Evolutionary conservation across 2,888 invertebrate species (phyloP).

Genomic region (Drepana falcataria): DNA sequence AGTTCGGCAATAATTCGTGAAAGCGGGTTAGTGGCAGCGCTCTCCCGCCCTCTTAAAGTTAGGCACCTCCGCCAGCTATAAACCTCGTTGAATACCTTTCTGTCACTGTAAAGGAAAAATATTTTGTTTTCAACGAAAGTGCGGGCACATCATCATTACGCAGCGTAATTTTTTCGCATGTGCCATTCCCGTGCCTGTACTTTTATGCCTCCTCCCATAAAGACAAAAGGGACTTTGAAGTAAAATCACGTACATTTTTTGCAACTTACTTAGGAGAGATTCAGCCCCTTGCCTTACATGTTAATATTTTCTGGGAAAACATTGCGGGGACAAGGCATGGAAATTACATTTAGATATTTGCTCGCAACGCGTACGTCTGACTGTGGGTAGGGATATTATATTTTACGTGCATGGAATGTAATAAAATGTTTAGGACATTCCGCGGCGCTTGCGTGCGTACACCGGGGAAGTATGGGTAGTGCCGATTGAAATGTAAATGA

Average conservation of each 20-base stretch:
- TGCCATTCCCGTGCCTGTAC: slow-evolving; percentile 74
- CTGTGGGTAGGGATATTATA: slow-evolving; percentile 76
- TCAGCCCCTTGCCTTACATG: slow-evolving; percentile 76
- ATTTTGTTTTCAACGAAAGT: slow-evolving; percentile 70
- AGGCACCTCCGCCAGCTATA: slow-evolving; percentile 34
- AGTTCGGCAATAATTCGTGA: slow-evolving; percentile 24
- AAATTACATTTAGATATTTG: slow-evolving; percentile 79
- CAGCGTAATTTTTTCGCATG: slow-evolving; percentile 75
- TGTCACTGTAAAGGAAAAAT: slow-evolving; percentile 70
- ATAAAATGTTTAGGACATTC: slow-evolving; percentile 72
- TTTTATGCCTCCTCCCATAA: slow-evolving; percentile 76
- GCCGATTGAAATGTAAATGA: slow-evolving; percentile 74
- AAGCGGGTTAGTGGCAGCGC: slow-evolving; percentile 30
- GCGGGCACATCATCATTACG: slow-evolving; percentile 77
- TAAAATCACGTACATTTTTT: slow-evolving; percentile 80
- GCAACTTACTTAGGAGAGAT: slow-evolving; percentile 79
- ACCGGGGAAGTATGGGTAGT: slow-evolving; percentile 51
- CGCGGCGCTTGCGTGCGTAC: slow-evolving; percentile 19
- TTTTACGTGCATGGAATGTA: slow-evolving; percentile 77
- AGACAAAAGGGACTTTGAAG: slow-evolving; percentile 79
- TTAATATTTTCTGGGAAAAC: slow-evolving; percentile 79
- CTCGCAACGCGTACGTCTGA: slow-evolving; percentile 69
- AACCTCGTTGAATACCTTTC: slow-evolving; percentile 64
- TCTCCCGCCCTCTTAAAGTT: slow-evolving; percentile 19
- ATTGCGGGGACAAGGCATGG: slow-evolving; percentile 78